Conservation (phyloP, 2,797 vertebrate species). For the Orestias chungarensis region DNA sequence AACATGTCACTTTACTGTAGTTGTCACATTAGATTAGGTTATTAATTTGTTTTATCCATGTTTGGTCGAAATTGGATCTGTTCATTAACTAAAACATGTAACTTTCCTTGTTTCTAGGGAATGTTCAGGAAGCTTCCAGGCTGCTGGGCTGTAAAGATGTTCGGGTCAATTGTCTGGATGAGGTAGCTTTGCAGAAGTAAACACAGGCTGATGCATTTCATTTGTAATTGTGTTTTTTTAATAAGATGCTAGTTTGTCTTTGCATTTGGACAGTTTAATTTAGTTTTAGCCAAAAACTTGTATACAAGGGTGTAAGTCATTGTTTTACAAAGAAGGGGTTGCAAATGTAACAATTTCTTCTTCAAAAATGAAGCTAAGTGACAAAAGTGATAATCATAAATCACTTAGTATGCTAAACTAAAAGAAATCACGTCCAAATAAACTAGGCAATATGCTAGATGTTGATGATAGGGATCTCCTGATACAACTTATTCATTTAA, state of each 20-base stretch:
- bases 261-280: background rate
- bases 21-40: background rate
- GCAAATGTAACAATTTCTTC: too few relatives aligned
- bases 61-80: background rate
- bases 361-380: too few relatives aligned
- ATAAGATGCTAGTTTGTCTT: background rate
- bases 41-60: background rate
- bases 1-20: background rate
- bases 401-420: too few relatives aligned
- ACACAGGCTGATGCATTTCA: background rate
- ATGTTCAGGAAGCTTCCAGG: conserved; percentile 89
- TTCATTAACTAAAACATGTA: too few relatives aligned
- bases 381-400: too few relatives aligned
- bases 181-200: conserved; percentile 79
- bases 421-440: too few relatives aligned
- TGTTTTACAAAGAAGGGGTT: background rate
- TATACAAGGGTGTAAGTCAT: too few relatives aligned
- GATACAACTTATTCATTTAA: too few relatives aligned
- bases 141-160: conserved; percentile 95
- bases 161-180: conserved; percentile 95
- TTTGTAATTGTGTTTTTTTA: background rate
- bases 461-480: too few relatives aligned
- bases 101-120: conserved; percentile 77
- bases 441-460: too few relatives aligned
- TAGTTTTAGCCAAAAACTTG: background rate